Conservation (phyloP, 2,888 invertebrate genomes). For the Drosophila pullipes region DNA sequence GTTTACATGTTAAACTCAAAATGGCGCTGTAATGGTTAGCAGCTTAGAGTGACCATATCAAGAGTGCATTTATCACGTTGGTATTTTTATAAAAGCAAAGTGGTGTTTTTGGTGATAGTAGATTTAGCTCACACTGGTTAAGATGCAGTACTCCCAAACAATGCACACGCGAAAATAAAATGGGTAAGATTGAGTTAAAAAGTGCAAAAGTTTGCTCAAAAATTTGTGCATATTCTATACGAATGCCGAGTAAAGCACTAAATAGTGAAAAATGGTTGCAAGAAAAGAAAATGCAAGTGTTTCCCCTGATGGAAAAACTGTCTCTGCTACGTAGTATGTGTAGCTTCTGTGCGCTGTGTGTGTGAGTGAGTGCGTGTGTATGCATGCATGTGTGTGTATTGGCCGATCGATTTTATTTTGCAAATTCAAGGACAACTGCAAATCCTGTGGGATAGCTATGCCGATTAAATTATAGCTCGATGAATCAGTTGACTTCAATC, state of each 20-base stretch:
- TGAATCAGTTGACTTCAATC: constrained; percentile 14
- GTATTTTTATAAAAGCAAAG: constrained; percentile 24
- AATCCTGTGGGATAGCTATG: constrained; percentile 70
- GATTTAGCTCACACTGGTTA: constrained; percentile 41
- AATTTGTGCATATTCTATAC: constrained; percentile 16
- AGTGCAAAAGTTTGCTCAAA: constrained; percentile 37
- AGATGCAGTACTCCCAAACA: constrained; percentile 65
- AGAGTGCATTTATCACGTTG: neutral
- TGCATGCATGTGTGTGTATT: constrained; percentile 61
- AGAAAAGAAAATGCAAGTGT: constrained; percentile 14
- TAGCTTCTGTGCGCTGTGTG: constrained; percentile 40
- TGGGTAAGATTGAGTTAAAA: constrained; percentile 77
- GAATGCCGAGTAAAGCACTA: neutral
- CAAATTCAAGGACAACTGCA: constrained; percentile 76
- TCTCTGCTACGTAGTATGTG: constrained; percentile 56
- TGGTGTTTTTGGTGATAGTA: constrained; percentile 19
- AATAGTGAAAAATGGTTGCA: constrained; percentile 9
- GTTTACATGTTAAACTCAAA: constrained; percentile 39
- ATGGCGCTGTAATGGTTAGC: constrained; percentile 11
- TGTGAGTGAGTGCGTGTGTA: constrained; percentile 28
- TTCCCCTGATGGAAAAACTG: constrained; percentile 40
- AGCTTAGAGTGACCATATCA: constrained; percentile 23
- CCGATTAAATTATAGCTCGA: constrained; percentile 17
- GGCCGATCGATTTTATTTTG: constrained; percentile 80
- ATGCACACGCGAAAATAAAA: constrained; percentile 77